phyloP scores from a whole-genome alignment of 1,140 invertebrate genomes.

The Hestina assimilis region DNA sequence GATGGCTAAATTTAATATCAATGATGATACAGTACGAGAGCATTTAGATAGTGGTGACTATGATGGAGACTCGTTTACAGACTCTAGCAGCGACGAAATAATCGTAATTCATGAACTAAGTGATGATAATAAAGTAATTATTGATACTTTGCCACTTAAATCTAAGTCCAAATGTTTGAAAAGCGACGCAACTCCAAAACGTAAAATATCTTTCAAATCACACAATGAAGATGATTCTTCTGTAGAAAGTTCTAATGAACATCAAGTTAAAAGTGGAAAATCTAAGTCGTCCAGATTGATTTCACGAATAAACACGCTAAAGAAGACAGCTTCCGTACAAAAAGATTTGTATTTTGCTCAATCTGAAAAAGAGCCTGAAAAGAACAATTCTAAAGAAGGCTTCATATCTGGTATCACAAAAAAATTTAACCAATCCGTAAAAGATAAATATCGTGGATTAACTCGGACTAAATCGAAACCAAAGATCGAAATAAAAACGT shows the following conservation, averaged over 20 bases:
- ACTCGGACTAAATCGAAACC: conserved; percentile 49
- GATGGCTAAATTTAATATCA: conserved; percentile 74
- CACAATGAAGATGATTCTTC: conserved; percentile 8
- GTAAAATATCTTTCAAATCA: conserved; percentile 9
- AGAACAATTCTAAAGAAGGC: conserved; percentile 28
- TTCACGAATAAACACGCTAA: conserved; percentile 28
- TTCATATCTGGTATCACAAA: conserved; percentile 60
- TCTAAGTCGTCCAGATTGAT: conserved; percentile 24
- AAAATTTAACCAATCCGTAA: conserved; percentile 63
- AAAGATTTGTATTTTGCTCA: conserved; percentile 17
- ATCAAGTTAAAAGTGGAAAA: too few species aligned
- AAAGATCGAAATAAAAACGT: conserved; percentile 72
- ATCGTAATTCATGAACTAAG: conserved; percentile 47
- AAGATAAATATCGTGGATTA: conserved; percentile 47
- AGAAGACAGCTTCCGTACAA: conserved; percentile 21
- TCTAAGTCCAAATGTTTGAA: conserved; percentile 4
- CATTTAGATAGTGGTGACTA: conserved; percentile 68
- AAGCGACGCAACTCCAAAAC: conserved; percentile 1
- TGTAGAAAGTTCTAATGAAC: not conserved
- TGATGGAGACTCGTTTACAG: conserved; percentile 63
- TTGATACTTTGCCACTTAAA: conserved; percentile 21
- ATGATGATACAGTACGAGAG: conserved; percentile 56
- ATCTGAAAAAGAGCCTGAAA: conserved; percentile 18
- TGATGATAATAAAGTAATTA: conserved; percentile 29
- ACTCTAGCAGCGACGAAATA: conserved; percentile 63